phyloP scores from a whole-genome alignment of 2,888 invertebrate species.

The Drymonia ruficornis region DNA sequence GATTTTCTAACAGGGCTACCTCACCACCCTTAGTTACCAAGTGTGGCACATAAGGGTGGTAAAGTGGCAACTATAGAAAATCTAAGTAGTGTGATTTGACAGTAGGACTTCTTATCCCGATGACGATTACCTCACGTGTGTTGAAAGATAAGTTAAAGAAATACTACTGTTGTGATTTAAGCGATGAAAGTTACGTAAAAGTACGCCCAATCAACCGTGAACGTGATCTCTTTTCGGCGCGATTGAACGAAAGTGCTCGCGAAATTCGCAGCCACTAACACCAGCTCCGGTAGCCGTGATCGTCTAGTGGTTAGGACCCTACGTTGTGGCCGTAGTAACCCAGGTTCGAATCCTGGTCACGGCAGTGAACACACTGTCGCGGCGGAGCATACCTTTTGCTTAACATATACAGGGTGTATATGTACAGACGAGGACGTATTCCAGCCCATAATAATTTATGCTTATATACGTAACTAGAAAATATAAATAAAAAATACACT shows the following conservation, averaged over 20 bases:
- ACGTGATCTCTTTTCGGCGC: conserved; percentile 3
- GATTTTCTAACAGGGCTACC: no score
- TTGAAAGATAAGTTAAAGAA: not conserved
- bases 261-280: conserved; percentile 15
- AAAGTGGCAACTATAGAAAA: no score
- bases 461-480: no score
- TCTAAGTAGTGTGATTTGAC: no score
- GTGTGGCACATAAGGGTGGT: no score
- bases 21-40: no score
- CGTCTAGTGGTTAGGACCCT: conserved; percentile 91
- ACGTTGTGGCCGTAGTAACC: conserved; percentile 92
- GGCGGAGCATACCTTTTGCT: conserved; percentile 36
- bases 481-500: no score
- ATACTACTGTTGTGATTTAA: not conserved
- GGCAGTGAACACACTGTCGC: conserved; percentile 78
- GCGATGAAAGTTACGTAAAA: conserved; percentile 4
- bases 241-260: not conserved
- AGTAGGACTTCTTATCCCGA: no score
- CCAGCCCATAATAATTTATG: no score
- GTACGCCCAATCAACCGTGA: conserved; percentile 2
- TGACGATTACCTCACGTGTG: no score
- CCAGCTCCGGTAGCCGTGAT: conserved; percentile 71
- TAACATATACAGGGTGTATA: not conserved
- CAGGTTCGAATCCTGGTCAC: conserved; percentile 91
- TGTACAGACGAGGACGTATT: no score